These are phyloP conservation scores for Macrophya alboannulata DNA, from an alignment of 2,888 invertebrate species.

Conservation along the genomic window DNA sequence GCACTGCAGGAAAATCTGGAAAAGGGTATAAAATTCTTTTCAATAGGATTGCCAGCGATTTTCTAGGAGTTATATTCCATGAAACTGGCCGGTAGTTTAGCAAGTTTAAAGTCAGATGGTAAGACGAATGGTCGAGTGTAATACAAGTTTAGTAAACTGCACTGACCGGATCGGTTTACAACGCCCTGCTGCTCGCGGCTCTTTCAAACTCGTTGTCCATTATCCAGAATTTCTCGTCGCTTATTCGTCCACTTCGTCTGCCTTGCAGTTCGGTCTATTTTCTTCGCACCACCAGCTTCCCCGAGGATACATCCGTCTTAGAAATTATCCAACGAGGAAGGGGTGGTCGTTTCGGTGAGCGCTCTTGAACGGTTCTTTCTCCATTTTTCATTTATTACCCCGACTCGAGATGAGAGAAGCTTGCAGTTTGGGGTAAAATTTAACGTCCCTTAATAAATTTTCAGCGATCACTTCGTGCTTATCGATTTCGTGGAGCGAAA, in stretches of 20 bases:
- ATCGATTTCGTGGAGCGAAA: not conserved
- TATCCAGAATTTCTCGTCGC: constrained; percentile 8
- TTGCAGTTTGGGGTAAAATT: not conserved
- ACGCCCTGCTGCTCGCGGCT: not conserved
- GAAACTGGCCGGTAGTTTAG: constrained; percentile 41
- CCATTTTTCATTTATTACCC: constrained; percentile 25
- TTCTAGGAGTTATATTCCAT: constrained; percentile 17
- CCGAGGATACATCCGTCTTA: constrained; percentile 12
- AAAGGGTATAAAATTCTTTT: not conserved
- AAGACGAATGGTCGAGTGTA: constrained; percentile 19
- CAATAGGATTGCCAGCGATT: constrained; percentile 4
- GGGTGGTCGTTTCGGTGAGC: constrained; percentile 1
- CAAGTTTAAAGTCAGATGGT: constrained; percentile 39
- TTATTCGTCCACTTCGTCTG: not conserved
- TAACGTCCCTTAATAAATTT: not conserved
- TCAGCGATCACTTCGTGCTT: not conserved
- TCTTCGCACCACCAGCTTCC: not conserved
- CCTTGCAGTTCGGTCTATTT: not conserved
- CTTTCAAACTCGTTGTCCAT: constrained; percentile 35
- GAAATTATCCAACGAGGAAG: constrained; percentile 24
- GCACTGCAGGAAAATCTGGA: not conserved
- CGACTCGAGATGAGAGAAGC: not conserved
- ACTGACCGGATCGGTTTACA: constrained; percentile 32
- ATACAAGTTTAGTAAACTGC: constrained; percentile 46
- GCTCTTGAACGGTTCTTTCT: not conserved